Conservation (phyloP, 1,140 invertebrate species). For the Schlechtendalia chinensis region DNA sequence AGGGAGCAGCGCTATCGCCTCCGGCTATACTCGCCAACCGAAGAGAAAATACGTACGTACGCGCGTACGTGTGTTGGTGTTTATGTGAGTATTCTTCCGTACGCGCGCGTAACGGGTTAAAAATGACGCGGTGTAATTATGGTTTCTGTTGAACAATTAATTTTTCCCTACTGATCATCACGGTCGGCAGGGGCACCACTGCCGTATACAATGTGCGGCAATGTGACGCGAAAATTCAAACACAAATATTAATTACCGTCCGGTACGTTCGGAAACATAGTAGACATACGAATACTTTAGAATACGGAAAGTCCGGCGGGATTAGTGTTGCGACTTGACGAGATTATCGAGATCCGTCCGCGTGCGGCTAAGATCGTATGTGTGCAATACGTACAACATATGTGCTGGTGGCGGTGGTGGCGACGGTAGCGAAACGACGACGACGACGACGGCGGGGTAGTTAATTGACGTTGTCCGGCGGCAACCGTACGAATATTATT, state of each 20-base stretch:
- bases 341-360: no score
- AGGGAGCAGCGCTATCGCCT: constrained; percentile 18
- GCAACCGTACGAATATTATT: background rate
- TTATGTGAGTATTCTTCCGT: background rate
- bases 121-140: constrained; percentile 29
- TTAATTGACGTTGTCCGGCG: constrained; percentile 40
- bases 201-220: background rate
- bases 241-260: background rate
- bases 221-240: background rate
- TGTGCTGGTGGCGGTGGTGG: background rate
- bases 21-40: constrained; percentile 27
- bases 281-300: no score
- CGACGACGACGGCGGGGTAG: background rate
- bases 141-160: constrained; percentile 29
- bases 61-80: background rate
- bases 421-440: background rate
- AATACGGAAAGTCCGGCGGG: no score
- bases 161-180: constrained; percentile 32
- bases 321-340: constrained; percentile 1
- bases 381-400: background rate
- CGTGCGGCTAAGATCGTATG: constrained; percentile 10
- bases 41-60: background rate
- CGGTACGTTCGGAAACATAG: no score
- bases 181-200: background rate
- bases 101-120: background rate